Base-by-base conservation (phyloP, 2,113 vertebrate species). In the Odontophorus gujanensis region DNA sequence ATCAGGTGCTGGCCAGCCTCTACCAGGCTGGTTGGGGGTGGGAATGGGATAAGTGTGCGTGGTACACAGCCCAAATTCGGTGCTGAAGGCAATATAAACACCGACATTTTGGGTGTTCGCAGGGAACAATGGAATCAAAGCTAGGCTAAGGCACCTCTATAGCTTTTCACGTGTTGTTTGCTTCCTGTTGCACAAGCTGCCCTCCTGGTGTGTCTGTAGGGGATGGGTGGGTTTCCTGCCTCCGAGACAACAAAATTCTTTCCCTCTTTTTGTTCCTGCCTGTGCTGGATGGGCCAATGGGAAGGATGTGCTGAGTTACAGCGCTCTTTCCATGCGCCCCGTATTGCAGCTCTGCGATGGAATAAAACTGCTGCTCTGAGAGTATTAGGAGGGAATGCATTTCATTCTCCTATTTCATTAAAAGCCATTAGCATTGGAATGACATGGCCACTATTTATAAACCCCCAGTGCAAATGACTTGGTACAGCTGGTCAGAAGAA, bases 211-310 rank as follows among this genome's bases (percentile, higher is more conserved):
- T 53, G 74, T 68, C 80, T 84, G 47, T 61, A 94, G 89, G 90
- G 94, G 58, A 89, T 97, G 95, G 94, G 92, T 80, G 95, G 92
- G 92, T 96, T 97, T 97, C 97, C 95, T 94, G 94, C 58, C 30
- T 51, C 58, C 22, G 63, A 76, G 72, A 92, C 83, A 96, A 90
- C 87, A 6, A 40, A 92, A 95, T 91, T 68, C 73, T 93, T 93
- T 95, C 87, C 96, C 85, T 94, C 55, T 86, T 43, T 57, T 77
- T 92, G 75, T 90, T 94, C 90, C 93, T 97, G 93, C 50, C 81
- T 68, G 18, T 16, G 42, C 77, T 94, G 93, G 81, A 81, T 7
- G 11, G 71, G 78, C 68, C 78, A 67, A 47, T 19, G 89, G 82
- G 62, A n/a, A 92, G 71, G 85, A 81, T 82, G 83, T 96, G 89